A percentile compares a stretch with the other conserved stretches of the same genome.
Conservation (phyloP, 2,113 vertebrate genomes). For the Thamnaconus septentrionalis region DNA sequence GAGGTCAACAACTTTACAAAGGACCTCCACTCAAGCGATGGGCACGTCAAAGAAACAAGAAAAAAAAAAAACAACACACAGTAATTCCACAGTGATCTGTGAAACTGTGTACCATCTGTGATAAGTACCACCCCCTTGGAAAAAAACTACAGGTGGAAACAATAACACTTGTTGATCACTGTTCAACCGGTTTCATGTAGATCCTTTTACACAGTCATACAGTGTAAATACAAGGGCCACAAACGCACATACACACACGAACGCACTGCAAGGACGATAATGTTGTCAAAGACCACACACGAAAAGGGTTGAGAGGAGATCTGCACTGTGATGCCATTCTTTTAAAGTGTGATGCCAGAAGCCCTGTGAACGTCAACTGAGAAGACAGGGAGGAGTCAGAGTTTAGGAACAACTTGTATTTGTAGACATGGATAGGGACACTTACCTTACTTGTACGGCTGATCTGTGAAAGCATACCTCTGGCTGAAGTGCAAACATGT, state of each 20-base stretch:
- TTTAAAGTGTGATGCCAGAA: slow-evolving; percentile 98
- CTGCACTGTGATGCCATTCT: slow-evolving; percentile 96
- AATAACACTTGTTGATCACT: background rate
- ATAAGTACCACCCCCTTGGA: background rate
- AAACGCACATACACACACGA: slow-evolving; percentile 39
- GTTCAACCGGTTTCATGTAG: slow-evolving; percentile 42
- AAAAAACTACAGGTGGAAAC: background rate
- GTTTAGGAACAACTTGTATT: slow-evolving; percentile 68
- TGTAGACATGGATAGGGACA: slow-evolving; percentile 81
- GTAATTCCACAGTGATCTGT: background rate
- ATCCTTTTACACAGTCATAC: slow-evolving; percentile 26
- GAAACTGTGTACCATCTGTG: background rate
- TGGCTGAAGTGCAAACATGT: slow-evolving; percentile 97
- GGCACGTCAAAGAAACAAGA: background rate
- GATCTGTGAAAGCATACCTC: slow-evolving; percentile 97
- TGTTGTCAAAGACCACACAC: slow-evolving; percentile 39
- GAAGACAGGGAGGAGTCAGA: slow-evolving; percentile 43
- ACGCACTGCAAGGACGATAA: slow-evolving; percentile 36
- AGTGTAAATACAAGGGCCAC: slow-evolving; percentile 38
- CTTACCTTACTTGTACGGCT: slow-evolving; percentile 90
- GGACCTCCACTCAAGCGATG: too few species aligned
- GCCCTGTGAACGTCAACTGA: slow-evolving; percentile 62
- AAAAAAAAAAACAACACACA: background rate
- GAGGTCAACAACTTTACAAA: too few species aligned
- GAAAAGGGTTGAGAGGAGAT: slow-evolving; percentile 62